These are phyloP conservation scores for Ptilodon capucinus DNA, from an alignment of 2,888 invertebrate species.

Conservation along the genomic window DNA sequence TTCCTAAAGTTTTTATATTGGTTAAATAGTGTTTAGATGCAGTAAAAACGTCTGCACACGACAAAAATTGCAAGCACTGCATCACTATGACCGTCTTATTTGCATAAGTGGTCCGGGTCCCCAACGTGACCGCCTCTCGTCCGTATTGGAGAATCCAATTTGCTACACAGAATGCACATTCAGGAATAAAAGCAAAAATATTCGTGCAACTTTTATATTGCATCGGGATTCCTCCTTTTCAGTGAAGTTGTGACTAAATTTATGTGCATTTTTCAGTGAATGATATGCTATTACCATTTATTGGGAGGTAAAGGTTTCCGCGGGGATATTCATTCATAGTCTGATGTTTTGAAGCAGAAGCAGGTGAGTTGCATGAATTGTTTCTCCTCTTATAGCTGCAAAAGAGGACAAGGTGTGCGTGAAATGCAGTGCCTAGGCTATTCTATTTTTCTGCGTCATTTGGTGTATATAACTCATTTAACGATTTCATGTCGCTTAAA, in stretches of 20 bases:
- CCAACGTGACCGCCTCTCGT: constrained; percentile 31
- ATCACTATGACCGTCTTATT: constrained; percentile 11
- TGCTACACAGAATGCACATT: constrained; percentile 26
- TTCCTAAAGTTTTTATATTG: too few species aligned
- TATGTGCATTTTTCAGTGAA: constrained; percentile 29
- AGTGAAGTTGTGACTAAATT: constrained; percentile 24
- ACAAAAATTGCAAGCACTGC: constrained; percentile 4
- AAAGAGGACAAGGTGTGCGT: too few species aligned
- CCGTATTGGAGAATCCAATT: constrained; percentile 39
- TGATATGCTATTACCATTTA: constrained; percentile 26
- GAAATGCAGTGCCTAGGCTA: too few species aligned
- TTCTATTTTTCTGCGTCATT: too few species aligned
- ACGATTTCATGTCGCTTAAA: too few species aligned
- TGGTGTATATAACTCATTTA: too few species aligned
- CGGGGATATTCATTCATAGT: constrained; percentile 1
- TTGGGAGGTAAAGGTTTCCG: constrained; percentile 19
- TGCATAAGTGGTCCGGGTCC: constrained; percentile 19
- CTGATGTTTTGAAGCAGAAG: neutral
- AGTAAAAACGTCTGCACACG: constrained; percentile 6
- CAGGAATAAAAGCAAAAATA: constrained; percentile 30
- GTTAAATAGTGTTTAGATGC: too few species aligned
- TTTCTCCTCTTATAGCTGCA: too few species aligned
- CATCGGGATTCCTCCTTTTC: constrained; percentile 20
- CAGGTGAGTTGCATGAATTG: neutral
- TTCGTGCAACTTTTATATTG: constrained; percentile 29